Percentiles rank a stretch among this genome's conserved stretches.
Evolutionary conservation across 1,140 invertebrate genomes (phyloP).

Genomic region (Procambarus virginalis): DNA sequence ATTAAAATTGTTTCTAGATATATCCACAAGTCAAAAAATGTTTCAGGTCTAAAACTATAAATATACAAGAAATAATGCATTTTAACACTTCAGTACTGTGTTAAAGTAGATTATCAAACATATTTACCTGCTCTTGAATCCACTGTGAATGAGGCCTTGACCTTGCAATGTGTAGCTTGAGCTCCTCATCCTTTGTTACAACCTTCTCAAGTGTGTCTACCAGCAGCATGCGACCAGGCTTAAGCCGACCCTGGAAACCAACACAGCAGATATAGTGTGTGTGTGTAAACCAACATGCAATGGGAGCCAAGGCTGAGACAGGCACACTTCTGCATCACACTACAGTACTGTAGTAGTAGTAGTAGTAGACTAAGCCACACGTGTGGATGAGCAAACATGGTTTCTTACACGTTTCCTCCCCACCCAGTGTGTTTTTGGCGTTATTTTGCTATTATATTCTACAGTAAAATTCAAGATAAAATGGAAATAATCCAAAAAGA

Average conservation of each 20-base stretch:
- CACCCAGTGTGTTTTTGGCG: neutral
- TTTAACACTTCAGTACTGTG: neutral
- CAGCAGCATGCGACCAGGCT: constrained; percentile 97
- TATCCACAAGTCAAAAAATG: too few relatives aligned
- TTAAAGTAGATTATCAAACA: neutral
- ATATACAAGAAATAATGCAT: too few relatives aligned
- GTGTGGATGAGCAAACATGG: constrained; percentile 15
- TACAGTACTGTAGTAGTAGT: neutral
- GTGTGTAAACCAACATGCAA: neutral
- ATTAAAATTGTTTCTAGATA: too few relatives aligned
- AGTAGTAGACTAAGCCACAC: neutral
- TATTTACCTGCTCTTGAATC: constrained; percentile 90
- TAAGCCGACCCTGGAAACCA: constrained; percentile 90
- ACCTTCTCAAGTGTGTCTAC: constrained; percentile 94
- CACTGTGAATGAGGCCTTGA: constrained; percentile 91
- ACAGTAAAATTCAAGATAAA: neutral
- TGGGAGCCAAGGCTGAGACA: constrained; percentile 36
- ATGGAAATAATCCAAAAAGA: constrained; percentile 10
- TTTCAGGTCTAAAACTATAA: too few relatives aligned
- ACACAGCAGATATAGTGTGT: constrained; percentile 70
- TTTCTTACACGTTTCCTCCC: constrained; percentile 4
- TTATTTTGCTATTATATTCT: neutral
- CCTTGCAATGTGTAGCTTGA: constrained; percentile 91
- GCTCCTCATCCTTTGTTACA: constrained; percentile 94
- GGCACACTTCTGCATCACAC: constrained; percentile 36